These are phyloP conservation scores for Scolopax bukidnonensis DNA, from an alignment of 2,797 vertebrate genomes.

Conservation along the genomic window DNA sequence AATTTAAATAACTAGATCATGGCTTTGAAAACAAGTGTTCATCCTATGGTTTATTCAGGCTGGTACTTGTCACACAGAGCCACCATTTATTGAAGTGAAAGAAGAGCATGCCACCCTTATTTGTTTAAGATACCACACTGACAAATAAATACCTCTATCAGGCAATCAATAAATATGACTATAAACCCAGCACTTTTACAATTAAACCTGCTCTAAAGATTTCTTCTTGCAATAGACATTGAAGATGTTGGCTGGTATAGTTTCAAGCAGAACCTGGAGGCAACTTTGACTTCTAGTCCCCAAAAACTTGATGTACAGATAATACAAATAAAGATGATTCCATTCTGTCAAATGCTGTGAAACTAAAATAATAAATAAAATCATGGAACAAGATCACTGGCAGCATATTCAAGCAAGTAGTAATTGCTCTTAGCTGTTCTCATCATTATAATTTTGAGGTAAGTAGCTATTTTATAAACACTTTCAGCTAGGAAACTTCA, in stretches of 20 bases:
- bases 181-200: background rate
- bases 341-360: background rate
- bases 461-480: conserved; percentile 56
- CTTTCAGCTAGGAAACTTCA: conserved; percentile 20
- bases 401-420: conserved; percentile 35
- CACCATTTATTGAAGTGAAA: background rate
- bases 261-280: background rate
- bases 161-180: background rate
- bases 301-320: background rate
- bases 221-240: background rate
- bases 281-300: background rate
- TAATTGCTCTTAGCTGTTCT: conserved; percentile 48
- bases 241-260: background rate
- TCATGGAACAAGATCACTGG: conserved; percentile 27
- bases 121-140: background rate
- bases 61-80: background rate
- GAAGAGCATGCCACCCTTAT: background rate
- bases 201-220: background rate
- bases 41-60: background rate
- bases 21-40: conserved; percentile 12
- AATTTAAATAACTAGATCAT: conserved; percentile 27
- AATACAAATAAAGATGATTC: background rate
- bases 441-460: conserved; percentile 34
- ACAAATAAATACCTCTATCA: background rate
- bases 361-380: conserved; percentile 40